Base-by-base conservation (phyloP, 1,140 invertebrate genomes). In the Zaprionus camerounensis region DNA sequence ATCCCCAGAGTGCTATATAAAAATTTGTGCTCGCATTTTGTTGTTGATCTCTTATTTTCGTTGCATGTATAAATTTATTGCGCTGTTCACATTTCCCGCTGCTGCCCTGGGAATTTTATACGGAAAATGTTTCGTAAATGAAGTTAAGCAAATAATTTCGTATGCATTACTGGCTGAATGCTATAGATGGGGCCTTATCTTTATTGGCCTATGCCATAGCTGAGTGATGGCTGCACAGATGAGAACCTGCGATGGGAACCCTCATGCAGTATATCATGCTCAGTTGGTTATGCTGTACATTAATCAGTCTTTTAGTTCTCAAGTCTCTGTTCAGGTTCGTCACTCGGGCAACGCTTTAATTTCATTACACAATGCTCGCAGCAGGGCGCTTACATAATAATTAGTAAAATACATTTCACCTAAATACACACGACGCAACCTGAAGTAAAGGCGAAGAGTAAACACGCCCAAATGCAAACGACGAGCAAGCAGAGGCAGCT, bases 341-440 rank as follows among this genome's bases (percentile, higher is more conserved):
- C 31, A 34, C 38, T 68, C 69, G 66, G 49, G 53, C 71, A 58
- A 71, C 31, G 72, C 80, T 88, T 88, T 81, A 87, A 87, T 88
- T 88, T 88, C 84, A 87, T 87, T 87, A 84, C 44, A 51, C 44
- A 80, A 83, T 63, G 79, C 84, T 78, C 72, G 63, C 49, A 63
- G 68, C 64, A 57, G 20, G 57, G 44, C 73, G 80, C 80, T 90
- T 88, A 90, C 84, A 88, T 88, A 85, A 90, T 88, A 87, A 87
- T 87, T 87, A 87, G 84, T 87, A 79, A 84, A 88, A 87, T 87
- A 88, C 84, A 88, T 88, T 88, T 88, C 85, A 76, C 84, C 84
- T 81, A 88, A 88, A 90, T 79, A 90, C 71, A 88, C 85, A 83
- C 17, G 46, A 53, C 41, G 31, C 15, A 53, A 61, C 11, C 57